Base-by-base conservation (phyloP, 1,140 invertebrate species). In the Heliconius hewitsoni region DNA sequence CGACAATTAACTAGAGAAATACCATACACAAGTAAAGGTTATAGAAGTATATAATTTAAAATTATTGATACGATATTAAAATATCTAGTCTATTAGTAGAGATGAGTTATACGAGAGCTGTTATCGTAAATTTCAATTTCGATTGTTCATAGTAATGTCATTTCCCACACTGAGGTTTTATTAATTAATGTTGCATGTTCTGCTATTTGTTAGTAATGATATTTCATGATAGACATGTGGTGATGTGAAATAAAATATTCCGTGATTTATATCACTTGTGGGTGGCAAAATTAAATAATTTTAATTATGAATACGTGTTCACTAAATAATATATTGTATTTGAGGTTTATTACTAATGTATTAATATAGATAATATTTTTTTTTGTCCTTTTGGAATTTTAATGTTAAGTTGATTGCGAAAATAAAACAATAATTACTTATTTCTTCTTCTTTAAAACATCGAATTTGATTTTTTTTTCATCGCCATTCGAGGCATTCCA, bases 181-280 rank as follows among this genome's bases (percentile, higher is more conserved):
- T 78, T 66, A 66, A 66, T 66, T 73, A 75, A 74, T 76, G 42
- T 79, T 79, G 27, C 50, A 60, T 79, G 66, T 71, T 77, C n/a
- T 73, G 46, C 74, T 74, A 75, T 79, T 79, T 75, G 46, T 46
- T 71, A 37, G 13, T 71, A 75, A 76, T 78, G 37, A 18, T 39
- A 39, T 78, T 73, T 60, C 16, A 1, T 39, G 57, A 66, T 30
- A 11, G 23, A 66, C 57, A 30, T 66, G 57, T 23, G 23, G 57
- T 66, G 3, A 30, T 66, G 2, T 60, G 8, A 11, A n/a, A 66
- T 16, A 66, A 66, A 66, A 13, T n/a, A 66, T 66, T 66, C 3
- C 57, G 30, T 30, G 57, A n/a, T 66, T 66, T 66, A 66, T 66
- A 66, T 66, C 57, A 66, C 8, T 66, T 66, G 8, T 57, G 8